Evolutionary conservation across 2,113 vertebrate genomes (phyloP), one percentile per base, ranked within the genome.

Genomic region (Trematomus loennbergii): DNA sequence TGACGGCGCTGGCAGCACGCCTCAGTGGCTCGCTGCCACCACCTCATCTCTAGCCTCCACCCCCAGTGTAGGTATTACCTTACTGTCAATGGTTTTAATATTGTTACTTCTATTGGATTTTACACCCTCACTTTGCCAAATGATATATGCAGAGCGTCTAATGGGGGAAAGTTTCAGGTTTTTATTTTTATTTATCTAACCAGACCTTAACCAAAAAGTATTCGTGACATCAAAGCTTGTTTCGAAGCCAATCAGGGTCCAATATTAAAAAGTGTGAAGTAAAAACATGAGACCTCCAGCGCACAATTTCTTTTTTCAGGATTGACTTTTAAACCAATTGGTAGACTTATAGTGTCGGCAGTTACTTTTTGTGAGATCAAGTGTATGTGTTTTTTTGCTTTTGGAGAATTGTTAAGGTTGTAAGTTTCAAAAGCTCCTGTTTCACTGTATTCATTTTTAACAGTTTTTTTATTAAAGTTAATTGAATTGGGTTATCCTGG

Each of bases 1-100:
- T 95, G 70, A 95, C 92, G 0, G 86, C 93, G 4, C 94, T 95
- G 55, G 95, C 13, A 96, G 94, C 53, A 83, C 91, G 15, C 69
- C 89, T 12, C 93, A 95, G 72, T 88, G 93, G 92, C 70, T 89
- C 33, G 63, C 85, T 0, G 83, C 87, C 71, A 83, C 87, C 58
- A 82, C 75, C 40, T 25, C 73, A 18, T 85, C 91, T 5, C 48
- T 89, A 54, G 57, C 84, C 1, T 86, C 91, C 0, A 81, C 81
- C 40, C 81, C 87, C 58, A 91, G 63, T 71, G 93, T 94, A 89
- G 25, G 91, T 93, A 65, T 84, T 57, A 16, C 17, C 9, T 29
- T 17, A 20, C 16, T 45, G 40, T 48, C 6, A 1, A 13, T 25
- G 59, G 29, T 10, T 52, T 6, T 25, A 4, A 16, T 50, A 2